Percentiles rank a stretch among this genome's conserved stretches.
These are phyloP conservation scores for Nothocercus julius DNA, from an alignment of 2,113 vertebrate genomes.

Conservation along the genomic window DNA sequence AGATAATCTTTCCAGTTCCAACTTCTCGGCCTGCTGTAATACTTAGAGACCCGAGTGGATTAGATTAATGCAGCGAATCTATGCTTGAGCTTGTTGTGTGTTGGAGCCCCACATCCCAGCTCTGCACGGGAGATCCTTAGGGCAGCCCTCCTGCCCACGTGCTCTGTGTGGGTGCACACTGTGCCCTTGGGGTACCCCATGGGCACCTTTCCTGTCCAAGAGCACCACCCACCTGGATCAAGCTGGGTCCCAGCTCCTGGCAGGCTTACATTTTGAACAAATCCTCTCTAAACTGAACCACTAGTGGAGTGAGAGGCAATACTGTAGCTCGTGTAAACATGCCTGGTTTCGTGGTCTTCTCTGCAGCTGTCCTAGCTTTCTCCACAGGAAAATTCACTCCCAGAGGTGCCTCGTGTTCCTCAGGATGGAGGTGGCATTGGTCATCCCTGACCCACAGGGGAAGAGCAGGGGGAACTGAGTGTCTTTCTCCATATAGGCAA, in stretches of 20 bases:
- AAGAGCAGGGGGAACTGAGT: not conserved
- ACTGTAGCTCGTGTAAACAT: not conserved
- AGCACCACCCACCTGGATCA: not conserved
- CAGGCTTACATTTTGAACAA: not conserved
- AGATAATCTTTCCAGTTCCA: not conserved
- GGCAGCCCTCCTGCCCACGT: too few species aligned
- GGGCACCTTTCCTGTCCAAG: not conserved
- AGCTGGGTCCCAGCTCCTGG: not conserved
- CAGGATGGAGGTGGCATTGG: not conserved
- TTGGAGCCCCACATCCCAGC: not conserved
- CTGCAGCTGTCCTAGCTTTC: not conserved
- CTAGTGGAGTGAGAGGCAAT: not conserved
- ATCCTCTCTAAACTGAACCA: not conserved
- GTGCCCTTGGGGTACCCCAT: not conserved
- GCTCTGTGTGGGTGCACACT: not conserved
- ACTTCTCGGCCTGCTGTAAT: not conserved
- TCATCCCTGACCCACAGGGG: not conserved
- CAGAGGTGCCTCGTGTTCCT: not conserved
- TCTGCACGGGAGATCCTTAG: accelerated
- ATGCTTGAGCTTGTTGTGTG: not conserved
- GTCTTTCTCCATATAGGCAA: not conserved
- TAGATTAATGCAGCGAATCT: accelerated
- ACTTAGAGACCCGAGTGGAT: not conserved
- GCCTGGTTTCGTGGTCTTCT: not conserved
- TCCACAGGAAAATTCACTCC: not conserved